Evolutionary conservation across 1,140 invertebrate species (phyloP), one percentile per base, ranked within the genome.

Genomic region (Zelostemma sp.): DNA sequence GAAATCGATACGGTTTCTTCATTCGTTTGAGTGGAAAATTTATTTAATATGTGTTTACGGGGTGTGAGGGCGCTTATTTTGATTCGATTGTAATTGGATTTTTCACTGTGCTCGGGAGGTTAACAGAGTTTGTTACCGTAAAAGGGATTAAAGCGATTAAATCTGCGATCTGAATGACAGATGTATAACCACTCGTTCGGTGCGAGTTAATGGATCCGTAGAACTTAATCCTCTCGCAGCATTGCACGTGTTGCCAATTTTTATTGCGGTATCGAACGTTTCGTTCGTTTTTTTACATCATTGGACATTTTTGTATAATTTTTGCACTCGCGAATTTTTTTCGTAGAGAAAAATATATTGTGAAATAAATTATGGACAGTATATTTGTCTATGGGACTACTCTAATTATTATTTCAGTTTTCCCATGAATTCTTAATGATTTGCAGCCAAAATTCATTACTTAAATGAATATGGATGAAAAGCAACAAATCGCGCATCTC

Each of bases 141-240:
- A 15, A 15, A 15, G 15, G 40, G 40, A 15, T n/a, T 46, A 19
- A 28, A 28, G 17, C 18, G 43, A 46, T 46, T 19, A 46, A 46
- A 46, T 46, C 43, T 1, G 43, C 9, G 17, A 46, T 46, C 43
- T n/a, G 43, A 46, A 21, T 46, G 43, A 46, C 43, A 46, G 16
- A 46, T 46, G 43, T 21, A 19, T 18, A 46, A 21, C 43, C 16
- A 8, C 43, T 41, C 14, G 43, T 12, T 18, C 43, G 17, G 16
- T 18, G 17, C 43, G 8, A 18, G 17, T 18, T 46, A 46, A 18
- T 19, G 17, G 16, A 19, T 46, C 43, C 16, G 6, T 18, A 19
- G 43, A 18, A 19, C 18, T 46, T 21, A 46, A 46, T 9, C 43
- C 18, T 17, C 18, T 8, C 11, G 11, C 18, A 31, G 28, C 18